Base-by-base conservation (phyloP, 2,113 vertebrate species). In the Orthonyx spaldingii region DNA sequence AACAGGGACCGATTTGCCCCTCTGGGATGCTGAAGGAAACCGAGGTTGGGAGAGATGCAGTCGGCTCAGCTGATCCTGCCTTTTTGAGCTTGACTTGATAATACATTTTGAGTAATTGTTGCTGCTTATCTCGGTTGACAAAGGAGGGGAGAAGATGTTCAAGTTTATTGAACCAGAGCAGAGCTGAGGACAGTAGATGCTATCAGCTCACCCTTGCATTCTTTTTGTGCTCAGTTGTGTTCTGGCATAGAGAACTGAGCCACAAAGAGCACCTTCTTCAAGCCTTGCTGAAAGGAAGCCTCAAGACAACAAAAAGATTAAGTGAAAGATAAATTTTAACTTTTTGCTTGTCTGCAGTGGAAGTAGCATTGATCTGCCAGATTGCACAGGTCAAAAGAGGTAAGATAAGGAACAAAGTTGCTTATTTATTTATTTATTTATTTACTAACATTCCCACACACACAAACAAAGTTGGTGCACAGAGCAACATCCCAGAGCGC, bases 41-140 rank as follows among this genome's bases (percentile, higher is more conserved):
- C 56, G 44, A 77, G 72, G 14, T 10, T 49, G 55, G 20, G 72
- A 74, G 81, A 68, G 69, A 57, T 65, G 70, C 72, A 68, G 41
- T 33, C 15, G 6, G 20, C 56, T 72, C 46, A 9, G 68, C 88
- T 75, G 56, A 33, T 76, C 33, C 30, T 52, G 76, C 16, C 24
- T 84, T 91, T 96, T 44, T 71, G 80, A 96, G 83, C 85, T 64
- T 32, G 59, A 95, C 82, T 42, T 89, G 87, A 35, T 61, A 52
- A 79, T 56, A 35, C 71, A 44, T 88, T 79, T 85, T 87, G 61
- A 84, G 89, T 84, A 92, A 95, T 95, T 87, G 80, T 74, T 91
- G 79, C 65, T 92, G 84, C 72, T 93, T 96, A 87, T 89, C 91
- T 92, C 88, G 50, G 13, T 50, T 77, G 87, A 88, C 84, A 80